Evolutionary conservation across 2,113 vertebrate genomes (phyloP).

Genomic region (Gasterosteus nipponicus): DNA sequence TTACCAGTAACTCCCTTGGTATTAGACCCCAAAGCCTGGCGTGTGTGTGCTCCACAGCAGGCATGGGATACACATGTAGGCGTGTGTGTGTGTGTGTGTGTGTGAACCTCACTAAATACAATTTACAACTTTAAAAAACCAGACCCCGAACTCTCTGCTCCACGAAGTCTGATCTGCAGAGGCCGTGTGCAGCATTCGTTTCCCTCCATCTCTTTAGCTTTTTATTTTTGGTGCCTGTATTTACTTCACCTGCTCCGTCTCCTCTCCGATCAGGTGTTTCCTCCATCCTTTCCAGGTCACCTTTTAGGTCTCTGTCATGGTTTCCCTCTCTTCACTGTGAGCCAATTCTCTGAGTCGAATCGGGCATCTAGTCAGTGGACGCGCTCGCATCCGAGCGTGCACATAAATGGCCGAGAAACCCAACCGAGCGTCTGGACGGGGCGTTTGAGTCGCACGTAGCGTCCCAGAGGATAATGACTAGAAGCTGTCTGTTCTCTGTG

Average conservation of each 20-base stretch:
- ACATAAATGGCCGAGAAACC: slow-evolving; percentile 61
- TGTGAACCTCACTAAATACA: slow-evolving; percentile 9
- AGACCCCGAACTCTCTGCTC: slow-evolving; percentile 22
- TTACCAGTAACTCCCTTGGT: slow-evolving; percentile 39
- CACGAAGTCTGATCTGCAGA: slow-evolving; percentile 17
- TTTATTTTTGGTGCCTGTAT: neutral
- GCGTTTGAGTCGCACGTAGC: slow-evolving; percentile 23
- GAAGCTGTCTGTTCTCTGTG: slow-evolving; percentile 48
- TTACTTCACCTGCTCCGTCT: neutral
- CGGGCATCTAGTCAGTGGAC: slow-evolving; percentile 7
- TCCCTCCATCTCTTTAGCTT: neutral
- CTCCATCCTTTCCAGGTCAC: slow-evolving; percentile 14
- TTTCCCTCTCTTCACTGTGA: slow-evolving; percentile 9
- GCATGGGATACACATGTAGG: slow-evolving; percentile 20
- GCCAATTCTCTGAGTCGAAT: slow-evolving; percentile 30
- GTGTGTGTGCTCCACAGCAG: slow-evolving; percentile 32
- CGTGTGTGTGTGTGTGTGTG: slow-evolving; percentile 15
- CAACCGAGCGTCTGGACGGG: slow-evolving; percentile 44
- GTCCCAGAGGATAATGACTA: slow-evolving; percentile 66
- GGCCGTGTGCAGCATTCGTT: slow-evolving; percentile 14
- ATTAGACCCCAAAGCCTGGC: slow-evolving; percentile 42
- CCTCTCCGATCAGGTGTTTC: neutral
- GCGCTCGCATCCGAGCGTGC: slow-evolving; percentile 26
- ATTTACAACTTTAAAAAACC: slow-evolving; percentile 12
- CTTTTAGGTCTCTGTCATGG: neutral